phyloP scores from a whole-genome alignment of 2,113 vertebrate genomes.

The Corvus hawaiiensis region DNA sequence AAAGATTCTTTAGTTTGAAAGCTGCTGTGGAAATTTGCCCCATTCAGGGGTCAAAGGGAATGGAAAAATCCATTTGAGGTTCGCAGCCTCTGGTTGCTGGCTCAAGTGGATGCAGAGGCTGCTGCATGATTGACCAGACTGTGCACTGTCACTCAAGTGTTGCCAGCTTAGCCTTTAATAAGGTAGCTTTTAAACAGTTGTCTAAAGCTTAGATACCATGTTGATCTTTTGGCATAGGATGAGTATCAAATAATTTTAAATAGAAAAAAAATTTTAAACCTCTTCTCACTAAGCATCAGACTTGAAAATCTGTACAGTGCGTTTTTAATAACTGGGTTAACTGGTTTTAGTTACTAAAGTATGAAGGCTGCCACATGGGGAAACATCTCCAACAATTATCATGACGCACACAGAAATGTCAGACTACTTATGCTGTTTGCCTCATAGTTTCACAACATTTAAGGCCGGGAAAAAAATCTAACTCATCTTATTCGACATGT shows the following conservation, averaged over 20 bases:
- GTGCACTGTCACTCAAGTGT: background rate
- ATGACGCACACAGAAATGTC: background rate
- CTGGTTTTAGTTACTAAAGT: background rate
- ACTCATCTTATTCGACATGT: background rate
- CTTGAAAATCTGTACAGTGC: background rate
- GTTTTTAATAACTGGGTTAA: background rate
- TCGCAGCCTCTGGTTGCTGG: accelerated
- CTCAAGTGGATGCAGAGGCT: background rate
- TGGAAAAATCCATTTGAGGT: background rate
- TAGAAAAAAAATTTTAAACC: background rate
- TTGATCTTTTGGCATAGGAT: background rate
- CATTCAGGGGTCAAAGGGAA: background rate
- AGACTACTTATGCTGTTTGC: background rate
- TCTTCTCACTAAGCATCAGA: background rate
- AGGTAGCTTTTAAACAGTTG: background rate
- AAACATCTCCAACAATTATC: background rate
- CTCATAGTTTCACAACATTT: background rate
- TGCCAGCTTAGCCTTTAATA: background rate
- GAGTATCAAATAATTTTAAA: background rate
- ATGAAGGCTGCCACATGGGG: background rate
- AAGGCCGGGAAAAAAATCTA: background rate
- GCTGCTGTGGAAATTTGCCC: background rate
- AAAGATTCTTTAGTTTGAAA: background rate
- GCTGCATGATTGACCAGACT: background rate
- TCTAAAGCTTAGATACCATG: background rate